Evolutionary conservation across 2,888 invertebrate species (phyloP), one percentile per base, ranked within the genome.

Genomic region (Chironomus tentans): DNA sequence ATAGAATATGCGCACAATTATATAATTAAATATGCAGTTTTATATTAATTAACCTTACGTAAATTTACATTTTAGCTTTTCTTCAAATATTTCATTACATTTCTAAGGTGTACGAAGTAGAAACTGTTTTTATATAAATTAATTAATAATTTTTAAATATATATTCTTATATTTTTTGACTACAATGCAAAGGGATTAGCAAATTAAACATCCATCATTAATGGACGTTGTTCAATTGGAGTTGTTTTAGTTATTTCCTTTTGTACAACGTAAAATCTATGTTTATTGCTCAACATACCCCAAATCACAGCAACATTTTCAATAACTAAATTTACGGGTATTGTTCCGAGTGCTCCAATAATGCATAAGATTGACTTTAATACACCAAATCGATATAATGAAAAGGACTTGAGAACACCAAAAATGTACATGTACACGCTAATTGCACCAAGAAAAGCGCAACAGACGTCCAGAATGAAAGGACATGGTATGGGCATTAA

Each of bases 351-450:
- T 4, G 96, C 95, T 65, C 95, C 97, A 77, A 90, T 86, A 77
- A 96, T 89, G 82, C 93, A 94, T 76, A 94, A 84, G 77, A 90
- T 81, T 82, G 95, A 94, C 82, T 91, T 89, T 61, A 91, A 81
- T 77, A 92, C 84, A 12, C 97, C 96, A 82, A 93, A 92, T 80
- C 95, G 90, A 83, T 94, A 91, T 48, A 95, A 85, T 22, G 95
- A 94, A 82, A 98, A 97, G 76, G 97, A 97, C 83, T 97, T 97
- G 74, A 97, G 89, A n/a, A 97, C 97, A 78, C 98, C 98, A 84
- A 97, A 98, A 78, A 97, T 90, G 83, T 97, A 98, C 97, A 98
- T 97, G 84, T 98, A 98, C 81, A 97, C 92, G 83, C 94, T 97
- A 77, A 97, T 93, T 77, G 94, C 96, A 78, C 93, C 97, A 80